phyloP scores from a whole-genome alignment of 2,888 invertebrate species.

The Lycocerus yunnanus region DNA sequence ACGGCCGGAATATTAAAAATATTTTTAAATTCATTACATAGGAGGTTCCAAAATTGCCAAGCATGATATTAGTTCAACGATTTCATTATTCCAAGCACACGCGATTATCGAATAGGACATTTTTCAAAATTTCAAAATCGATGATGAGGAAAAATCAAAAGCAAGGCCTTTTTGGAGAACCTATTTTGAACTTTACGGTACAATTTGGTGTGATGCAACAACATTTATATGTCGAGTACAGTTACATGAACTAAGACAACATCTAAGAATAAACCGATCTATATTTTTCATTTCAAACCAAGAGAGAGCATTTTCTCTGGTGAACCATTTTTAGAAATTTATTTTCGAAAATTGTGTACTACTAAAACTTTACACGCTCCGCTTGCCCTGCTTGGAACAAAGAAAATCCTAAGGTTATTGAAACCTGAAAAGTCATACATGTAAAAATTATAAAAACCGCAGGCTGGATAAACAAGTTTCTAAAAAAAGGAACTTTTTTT shows the following conservation, averaged over 20 bases:
- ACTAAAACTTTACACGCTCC: background rate
- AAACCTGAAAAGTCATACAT: background rate
- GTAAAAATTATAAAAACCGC: background rate
- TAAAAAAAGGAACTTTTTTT: background rate
- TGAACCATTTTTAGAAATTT: background rate
- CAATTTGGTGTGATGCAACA: background rate
- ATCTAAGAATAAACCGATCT: background rate
- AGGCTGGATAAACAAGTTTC: background rate
- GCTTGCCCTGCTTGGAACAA: background rate
- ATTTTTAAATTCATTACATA: background rate
- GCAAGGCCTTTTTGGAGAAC: no score
- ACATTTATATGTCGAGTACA: background rate
- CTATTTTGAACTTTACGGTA: background rate
- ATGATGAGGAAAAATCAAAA: no score
- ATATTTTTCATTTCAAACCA: background rate
- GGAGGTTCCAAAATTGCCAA: background rate
- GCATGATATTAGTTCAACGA: background rate
- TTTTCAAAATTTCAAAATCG: no score
- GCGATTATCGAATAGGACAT: no score
- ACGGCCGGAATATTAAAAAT: conserved; percentile 8
- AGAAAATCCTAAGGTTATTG: background rate
- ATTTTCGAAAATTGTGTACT: background rate
- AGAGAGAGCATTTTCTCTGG: background rate
- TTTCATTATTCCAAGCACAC: background rate
- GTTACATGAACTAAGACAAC: background rate